phyloP scores from a whole-genome alignment of 2,888 invertebrate species.

The Elegia similella region DNA sequence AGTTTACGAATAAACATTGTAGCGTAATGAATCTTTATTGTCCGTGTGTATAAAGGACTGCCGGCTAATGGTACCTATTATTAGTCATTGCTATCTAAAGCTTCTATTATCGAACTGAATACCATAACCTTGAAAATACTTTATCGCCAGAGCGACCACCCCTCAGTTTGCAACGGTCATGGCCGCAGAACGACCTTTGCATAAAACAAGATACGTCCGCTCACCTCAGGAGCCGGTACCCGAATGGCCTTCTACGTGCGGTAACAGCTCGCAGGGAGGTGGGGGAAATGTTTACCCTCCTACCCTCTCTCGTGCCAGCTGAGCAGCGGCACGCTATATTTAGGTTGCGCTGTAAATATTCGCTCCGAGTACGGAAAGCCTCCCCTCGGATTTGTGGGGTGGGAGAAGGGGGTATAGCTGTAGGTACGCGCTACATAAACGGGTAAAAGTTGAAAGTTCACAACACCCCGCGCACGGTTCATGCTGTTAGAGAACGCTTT shows the following conservation, averaged over 20 bases:
- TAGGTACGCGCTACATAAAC: conserved; percentile 58
- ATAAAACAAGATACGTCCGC: conserved; percentile 58
- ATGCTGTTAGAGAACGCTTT: conserved; percentile 70
- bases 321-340: conserved; percentile 80
- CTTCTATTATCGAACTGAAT: conserved; percentile 34
- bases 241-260: conserved; percentile 64
- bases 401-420: conserved; percentile 38
- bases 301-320: conserved; percentile 68
- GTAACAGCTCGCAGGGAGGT: conserved; percentile 38
- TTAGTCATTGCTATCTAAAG: conserved; percentile 19
- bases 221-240: conserved; percentile 59
- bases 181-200: conserved; percentile 56
- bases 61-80: conserved; percentile 26
- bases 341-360: conserved; percentile 81
- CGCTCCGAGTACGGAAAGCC: conserved; percentile 75
- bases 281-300: conserved; percentile 71
- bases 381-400: conserved; percentile 32
- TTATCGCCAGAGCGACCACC: conserved; percentile 62
- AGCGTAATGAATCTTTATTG: background rate
- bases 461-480: conserved; percentile 70
- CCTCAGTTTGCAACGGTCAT: conserved; percentile 62
- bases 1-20: background rate
- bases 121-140: conserved; percentile 63
- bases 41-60: background rate
- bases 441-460: conserved; percentile 80